Conservation (phyloP, 2,888 invertebrate species). For the Noctua pronuba region DNA sequence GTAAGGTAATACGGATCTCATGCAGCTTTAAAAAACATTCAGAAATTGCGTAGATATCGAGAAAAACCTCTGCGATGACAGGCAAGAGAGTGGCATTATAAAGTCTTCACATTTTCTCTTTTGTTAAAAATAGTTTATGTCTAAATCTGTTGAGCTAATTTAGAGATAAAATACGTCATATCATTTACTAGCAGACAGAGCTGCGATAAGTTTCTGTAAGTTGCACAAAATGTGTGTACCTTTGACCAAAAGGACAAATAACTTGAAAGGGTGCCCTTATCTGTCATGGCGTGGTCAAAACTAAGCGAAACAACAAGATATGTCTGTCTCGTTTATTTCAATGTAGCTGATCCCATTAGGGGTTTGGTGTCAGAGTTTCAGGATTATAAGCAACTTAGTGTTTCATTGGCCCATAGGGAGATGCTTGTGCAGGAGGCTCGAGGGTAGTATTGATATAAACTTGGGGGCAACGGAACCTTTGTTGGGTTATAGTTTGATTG, state of each 20-base stretch:
- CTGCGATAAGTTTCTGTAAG: slow-evolving; percentile 20
- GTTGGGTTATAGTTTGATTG: slow-evolving; percentile 43
- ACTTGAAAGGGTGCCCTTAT: slow-evolving; percentile 33
- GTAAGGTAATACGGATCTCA: neutral
- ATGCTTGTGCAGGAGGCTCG: slow-evolving; percentile 12
- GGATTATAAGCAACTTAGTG: slow-evolving; percentile 27
- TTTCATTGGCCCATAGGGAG: slow-evolving; percentile 41
- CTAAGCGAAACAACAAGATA: slow-evolving; percentile 20
- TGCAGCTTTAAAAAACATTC: neutral
- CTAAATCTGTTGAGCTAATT: neutral
- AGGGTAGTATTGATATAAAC: slow-evolving; percentile 23
- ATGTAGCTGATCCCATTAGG: slow-evolving; percentile 37
- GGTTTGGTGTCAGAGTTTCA: slow-evolving; percentile 32
- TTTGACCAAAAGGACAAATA: slow-evolving; percentile 31
- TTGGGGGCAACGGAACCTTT: slow-evolving; percentile 5
- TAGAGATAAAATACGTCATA: neutral
- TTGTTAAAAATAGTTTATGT: neutral
- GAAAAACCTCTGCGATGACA: neutral
- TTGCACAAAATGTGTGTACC: slow-evolving; percentile 23
- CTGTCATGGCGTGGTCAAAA: neutral
- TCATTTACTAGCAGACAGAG: neutral
- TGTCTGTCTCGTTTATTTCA: slow-evolving; percentile 33
- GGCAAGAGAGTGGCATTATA: neutral
- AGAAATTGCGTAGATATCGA: neutral
- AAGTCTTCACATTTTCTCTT: neutral